These are phyloP conservation scores for Microcaecilia unicolor DNA, from an alignment of 2,797 vertebrate species.

Conservation along the genomic window DNA sequence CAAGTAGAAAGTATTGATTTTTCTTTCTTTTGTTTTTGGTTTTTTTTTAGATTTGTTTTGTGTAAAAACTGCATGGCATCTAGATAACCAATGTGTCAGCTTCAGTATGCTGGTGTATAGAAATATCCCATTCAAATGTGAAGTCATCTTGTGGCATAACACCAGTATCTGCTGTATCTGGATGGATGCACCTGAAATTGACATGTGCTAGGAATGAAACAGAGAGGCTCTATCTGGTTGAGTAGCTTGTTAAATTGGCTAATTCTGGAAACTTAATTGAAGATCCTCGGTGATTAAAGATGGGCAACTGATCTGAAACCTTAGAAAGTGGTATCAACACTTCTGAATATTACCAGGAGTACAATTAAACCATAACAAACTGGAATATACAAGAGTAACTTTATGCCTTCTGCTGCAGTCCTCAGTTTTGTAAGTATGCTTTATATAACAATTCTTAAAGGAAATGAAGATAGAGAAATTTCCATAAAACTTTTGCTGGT, in stretches of 20 bases:
- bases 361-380: constrained; percentile 44
- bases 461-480: no score
- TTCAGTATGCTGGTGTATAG: constrained; percentile 14
- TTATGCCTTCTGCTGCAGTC: constrained; percentile 31
- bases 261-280: constrained; percentile 21
- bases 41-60: constrained; percentile 33
- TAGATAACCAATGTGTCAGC: constrained; percentile 40
- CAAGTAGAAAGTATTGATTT: constrained; percentile 12
- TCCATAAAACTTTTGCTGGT: no score
- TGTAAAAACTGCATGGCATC: constrained; percentile 22
- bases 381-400: constrained; percentile 39
- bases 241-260: constrained; percentile 12
- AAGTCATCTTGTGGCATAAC: constrained; percentile 31
- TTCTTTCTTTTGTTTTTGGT: constrained; percentile 30
- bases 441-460: no score
- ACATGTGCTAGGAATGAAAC: no score
- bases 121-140: constrained; percentile 29
- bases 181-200: constrained; percentile 34
- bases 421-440: constrained; percentile 46
- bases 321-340: constrained; percentile 37
- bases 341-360: constrained; percentile 39
- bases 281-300: constrained; percentile 31
- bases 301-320: constrained; percentile 44
- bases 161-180: constrained; percentile 27
- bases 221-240: constrained; percentile 4